Evolutionary conservation across 2,888 invertebrate genomes (phyloP).

Genomic region (Agriotes lineatus): DNA sequence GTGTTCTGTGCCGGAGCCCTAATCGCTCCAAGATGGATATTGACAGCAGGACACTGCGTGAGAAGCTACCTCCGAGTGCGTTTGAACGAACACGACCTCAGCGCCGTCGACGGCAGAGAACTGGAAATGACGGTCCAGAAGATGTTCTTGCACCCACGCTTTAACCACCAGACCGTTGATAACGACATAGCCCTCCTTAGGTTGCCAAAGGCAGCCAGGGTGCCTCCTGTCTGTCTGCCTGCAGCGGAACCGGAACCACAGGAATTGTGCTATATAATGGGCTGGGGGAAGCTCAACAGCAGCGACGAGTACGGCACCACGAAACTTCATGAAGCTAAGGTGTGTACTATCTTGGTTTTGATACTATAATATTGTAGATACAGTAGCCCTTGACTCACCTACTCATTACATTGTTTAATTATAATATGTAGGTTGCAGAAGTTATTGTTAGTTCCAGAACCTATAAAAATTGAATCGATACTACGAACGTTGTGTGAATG

Average conservation of each 20-base stretch:
- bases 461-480: too few relatives aligned
- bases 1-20: conserved; percentile 91
- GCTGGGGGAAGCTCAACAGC: conserved; percentile 90
- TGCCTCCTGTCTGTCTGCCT: conserved; percentile 81
- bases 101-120: conserved; percentile 80
- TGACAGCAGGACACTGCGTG: conserved; percentile 91
- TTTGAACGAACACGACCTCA: conserved; percentile 88
- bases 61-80: conserved; percentile 82
- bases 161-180: conserved; percentile 90
- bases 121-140: conserved; percentile 80
- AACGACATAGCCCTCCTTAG: conserved; percentile 92
- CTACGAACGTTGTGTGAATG: too few relatives aligned
- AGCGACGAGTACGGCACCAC: conserved; percentile 85
- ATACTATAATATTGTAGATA: too few relatives aligned
- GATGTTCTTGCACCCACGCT: conserved; percentile 85
- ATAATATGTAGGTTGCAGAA: too few relatives aligned
- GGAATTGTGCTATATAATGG: conserved; percentile 86
- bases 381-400: too few relatives aligned
- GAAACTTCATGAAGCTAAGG: conserved; percentile 88
- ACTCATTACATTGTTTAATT: too few relatives aligned
- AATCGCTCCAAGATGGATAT: conserved; percentile 84
- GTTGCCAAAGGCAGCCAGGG: conserved; percentile 66
- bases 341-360: too few relatives aligned
- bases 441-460: too few relatives aligned
- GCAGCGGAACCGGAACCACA: conserved; percentile 74